phyloP scores from a whole-genome alignment of 1,140 invertebrate species.

The Dinoponera quadriceps region DNA sequence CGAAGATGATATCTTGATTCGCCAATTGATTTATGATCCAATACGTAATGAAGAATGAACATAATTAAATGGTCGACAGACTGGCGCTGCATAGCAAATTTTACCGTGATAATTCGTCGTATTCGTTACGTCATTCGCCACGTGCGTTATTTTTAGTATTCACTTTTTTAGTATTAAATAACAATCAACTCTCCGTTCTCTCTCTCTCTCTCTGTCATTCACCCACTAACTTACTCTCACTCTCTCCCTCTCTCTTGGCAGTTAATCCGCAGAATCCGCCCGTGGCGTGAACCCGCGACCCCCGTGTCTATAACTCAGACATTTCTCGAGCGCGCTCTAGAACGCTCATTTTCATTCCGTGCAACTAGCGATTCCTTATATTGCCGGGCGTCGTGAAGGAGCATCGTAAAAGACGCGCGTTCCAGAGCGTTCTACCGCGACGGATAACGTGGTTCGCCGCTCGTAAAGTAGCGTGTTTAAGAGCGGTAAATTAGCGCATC shows the following conservation, averaged over 20 bases:
- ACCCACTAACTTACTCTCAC: too few relatives aligned
- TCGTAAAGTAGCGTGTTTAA: constrained; percentile 46
- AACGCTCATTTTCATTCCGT: constrained; percentile 12
- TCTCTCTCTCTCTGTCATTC: too few relatives aligned
- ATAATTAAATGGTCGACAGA: constrained; percentile 27
- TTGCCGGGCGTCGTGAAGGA: neutral
- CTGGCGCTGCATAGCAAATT: constrained; percentile 42
- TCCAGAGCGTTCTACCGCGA: neutral
- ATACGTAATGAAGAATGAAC: constrained; percentile 47
- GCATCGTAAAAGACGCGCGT: neutral
- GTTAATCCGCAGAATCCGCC: neutral
- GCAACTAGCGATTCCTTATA: constrained; percentile 9
- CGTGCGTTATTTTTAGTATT: too few relatives aligned
- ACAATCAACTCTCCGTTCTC: too few relatives aligned
- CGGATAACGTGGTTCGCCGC: neutral
- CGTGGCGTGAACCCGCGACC: neutral
- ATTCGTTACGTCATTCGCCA: too few relatives aligned
- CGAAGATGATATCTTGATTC: constrained; percentile 11
- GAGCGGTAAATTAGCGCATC: constrained; percentile 34
- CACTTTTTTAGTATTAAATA: too few relatives aligned
- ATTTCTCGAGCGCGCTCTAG: neutral
- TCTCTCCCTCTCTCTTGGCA: neutral
- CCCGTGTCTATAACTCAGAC: neutral
- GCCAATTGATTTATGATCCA: constrained; percentile 55
- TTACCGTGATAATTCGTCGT: constrained; percentile 21